Evolutionary conservation across 1,140 invertebrate species (phyloP).

Genomic region (Cydia pomonella): DNA sequence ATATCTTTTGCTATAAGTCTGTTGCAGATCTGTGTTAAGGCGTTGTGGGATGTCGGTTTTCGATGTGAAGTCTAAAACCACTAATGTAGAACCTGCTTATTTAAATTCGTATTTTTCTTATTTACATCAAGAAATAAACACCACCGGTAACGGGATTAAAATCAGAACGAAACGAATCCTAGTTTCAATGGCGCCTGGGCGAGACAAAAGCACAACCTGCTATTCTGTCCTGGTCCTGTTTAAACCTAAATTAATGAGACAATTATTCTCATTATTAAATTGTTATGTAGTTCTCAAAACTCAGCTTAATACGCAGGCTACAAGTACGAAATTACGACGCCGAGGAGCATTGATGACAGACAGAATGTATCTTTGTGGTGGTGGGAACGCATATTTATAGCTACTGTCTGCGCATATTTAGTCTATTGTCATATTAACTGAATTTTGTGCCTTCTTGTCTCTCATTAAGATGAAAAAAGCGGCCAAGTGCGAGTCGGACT

Average conservation of each 20-base stretch:
- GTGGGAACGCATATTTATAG: background rate
- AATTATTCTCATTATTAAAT: conserved; percentile 20
- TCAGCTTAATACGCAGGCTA: background rate
- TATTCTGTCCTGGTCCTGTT: conserved; percentile 20
- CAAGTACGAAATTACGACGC: background rate
- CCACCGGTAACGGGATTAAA: background rate
- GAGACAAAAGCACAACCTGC: background rate
- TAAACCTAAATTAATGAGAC: conserved; percentile 18
- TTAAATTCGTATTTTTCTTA: background rate
- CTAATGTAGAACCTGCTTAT: background rate
- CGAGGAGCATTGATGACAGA: background rate
- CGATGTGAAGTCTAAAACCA: background rate
- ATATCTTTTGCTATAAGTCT: too few relatives aligned
- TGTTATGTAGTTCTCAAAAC: background rate
- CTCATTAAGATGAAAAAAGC: background rate
- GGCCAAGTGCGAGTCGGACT: too few relatives aligned
- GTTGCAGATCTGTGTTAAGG: too few relatives aligned
- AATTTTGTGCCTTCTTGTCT: background rate
- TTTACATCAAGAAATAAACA: background rate
- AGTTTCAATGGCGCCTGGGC: conserved; percentile 4
- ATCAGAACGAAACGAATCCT: conserved; percentile 6
- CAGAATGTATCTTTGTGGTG: background rate
- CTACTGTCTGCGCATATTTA: background rate
- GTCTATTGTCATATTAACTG: background rate
- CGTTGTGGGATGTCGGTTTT: background rate